phyloP scores from a whole-genome alignment of 2,113 vertebrate genomes.

The Xyliphius kryptos region DNA sequence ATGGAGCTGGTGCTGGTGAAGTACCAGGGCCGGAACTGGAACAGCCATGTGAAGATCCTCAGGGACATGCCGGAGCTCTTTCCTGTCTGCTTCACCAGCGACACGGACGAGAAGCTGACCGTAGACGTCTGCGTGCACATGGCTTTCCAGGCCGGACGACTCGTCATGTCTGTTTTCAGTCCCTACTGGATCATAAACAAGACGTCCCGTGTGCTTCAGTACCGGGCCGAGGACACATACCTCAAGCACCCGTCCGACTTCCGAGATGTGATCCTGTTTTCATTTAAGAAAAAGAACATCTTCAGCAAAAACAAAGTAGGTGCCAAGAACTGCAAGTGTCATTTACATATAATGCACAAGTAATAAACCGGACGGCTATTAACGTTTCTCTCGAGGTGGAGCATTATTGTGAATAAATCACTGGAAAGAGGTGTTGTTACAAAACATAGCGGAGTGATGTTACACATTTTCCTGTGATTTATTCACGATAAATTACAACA shows the following conservation, averaged over 20 bases:
- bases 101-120: conserved; percentile 51
- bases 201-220: conserved; percentile 86
- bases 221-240: conserved; percentile 76
- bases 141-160: conserved; percentile 43
- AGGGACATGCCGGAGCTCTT: conserved; percentile 75
- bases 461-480: too few relatives aligned
- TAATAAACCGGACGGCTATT: too few relatives aligned
- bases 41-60: conserved; percentile 69
- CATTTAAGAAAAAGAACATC: conserved; percentile 88
- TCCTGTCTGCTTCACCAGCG: conserved; percentile 66
- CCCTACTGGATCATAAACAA: conserved; percentile 98
- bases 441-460: too few relatives aligned
- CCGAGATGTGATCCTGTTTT: conserved; percentile 85
- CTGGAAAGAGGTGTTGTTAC: too few relatives aligned
- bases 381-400: too few relatives aligned
- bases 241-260: conserved; percentile 88
- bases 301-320: conserved; percentile 93
- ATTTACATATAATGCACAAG: too few relatives aligned
- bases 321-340: not conserved
- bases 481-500: too few relatives aligned
- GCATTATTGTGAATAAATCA: too few relatives aligned
- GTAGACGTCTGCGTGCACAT: conserved; percentile 76
- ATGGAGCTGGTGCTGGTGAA: conserved; percentile 78
- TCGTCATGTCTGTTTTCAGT: conserved; percentile 80
- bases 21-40: conserved; percentile 90